A percentile compares a stretch with the other conserved stretches of the same genome.
phyloP scores from a whole-genome alignment of 2,113 vertebrate genomes.

The Cheirogaleus medius region DNA sequence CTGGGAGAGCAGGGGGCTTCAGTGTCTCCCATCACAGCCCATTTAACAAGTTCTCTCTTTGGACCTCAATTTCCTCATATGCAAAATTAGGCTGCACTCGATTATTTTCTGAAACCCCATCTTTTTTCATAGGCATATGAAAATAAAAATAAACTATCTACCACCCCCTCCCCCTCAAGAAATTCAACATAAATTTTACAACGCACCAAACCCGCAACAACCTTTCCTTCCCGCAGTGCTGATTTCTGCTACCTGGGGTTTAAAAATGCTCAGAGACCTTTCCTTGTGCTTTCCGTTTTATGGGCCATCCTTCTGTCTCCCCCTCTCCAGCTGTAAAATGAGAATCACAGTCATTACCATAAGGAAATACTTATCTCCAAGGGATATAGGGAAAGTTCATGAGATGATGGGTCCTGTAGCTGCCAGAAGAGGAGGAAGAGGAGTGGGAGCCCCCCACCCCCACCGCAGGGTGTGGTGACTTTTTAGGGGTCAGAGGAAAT shows the following conservation, averaged over 20 bases:
- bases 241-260: not conserved
- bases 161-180: not conserved
- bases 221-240: not conserved
- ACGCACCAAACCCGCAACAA: not conserved
- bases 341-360: constrained; percentile 55
- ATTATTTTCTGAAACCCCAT: not conserved
- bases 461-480: not conserved
- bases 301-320: constrained; percentile 53
- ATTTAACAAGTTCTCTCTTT: not conserved
- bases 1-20: not conserved
- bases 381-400: constrained; percentile 51
- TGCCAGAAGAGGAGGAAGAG: not conserved
- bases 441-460: not conserved
- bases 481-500: not conserved
- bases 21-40: not conserved
- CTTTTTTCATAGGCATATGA: not conserved
- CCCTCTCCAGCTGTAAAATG: constrained; percentile 41
- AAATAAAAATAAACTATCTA: not conserved
- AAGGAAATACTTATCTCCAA: constrained; percentile 74
- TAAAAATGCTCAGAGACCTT: not conserved
- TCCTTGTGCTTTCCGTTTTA: constrained; percentile 18
- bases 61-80: not conserved
- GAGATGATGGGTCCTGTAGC: constrained; percentile 43
- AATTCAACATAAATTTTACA: not conserved
- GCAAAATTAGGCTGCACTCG: not conserved